phyloP scores from a whole-genome alignment of 2,113 vertebrate species.

The Mellivora capensis region DNA sequence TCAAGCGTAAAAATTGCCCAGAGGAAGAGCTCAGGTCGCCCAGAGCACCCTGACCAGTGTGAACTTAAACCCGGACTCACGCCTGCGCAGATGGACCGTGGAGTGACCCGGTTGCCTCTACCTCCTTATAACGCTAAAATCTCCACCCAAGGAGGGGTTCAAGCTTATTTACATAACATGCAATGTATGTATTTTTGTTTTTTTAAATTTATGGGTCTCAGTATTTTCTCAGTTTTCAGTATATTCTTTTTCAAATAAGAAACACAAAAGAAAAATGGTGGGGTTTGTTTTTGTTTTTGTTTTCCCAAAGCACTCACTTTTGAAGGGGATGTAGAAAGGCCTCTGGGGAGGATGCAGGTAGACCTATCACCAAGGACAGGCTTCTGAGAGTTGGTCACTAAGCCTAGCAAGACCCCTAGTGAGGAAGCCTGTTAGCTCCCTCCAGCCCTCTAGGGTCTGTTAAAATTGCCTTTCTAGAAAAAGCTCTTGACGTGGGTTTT shows the following conservation, averaged over 20 bases:
- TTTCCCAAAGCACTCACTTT: neutral
- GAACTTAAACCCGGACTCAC: neutral
- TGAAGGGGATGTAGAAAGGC: neutral
- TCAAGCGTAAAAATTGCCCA: neutral
- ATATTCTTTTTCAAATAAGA: conserved; percentile 4
- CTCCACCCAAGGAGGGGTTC: too few species aligned
- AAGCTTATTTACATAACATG: too few species aligned
- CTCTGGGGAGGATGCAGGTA: neutral
- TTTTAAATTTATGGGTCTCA: neutral
- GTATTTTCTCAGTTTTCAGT: neutral
- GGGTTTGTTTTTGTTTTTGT: too few species aligned
- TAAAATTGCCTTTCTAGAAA: neutral
- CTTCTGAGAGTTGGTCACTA: neutral
- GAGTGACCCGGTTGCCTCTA: neutral
- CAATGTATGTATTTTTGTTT: too few species aligned
- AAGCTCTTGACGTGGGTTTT: neutral
- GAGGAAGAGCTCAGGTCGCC: neutral
- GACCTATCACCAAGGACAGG: neutral
- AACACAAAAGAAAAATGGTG: neutral
- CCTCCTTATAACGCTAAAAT: neutral
- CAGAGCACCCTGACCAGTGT: neutral
- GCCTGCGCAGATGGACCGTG: neutral
- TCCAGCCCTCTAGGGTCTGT: neutral
- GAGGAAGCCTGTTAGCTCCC: neutral
- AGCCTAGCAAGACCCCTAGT: neutral